These are phyloP conservation scores for Pollachius pollachius DNA, from an alignment of 2,113 vertebrate genomes.

Conservation along the genomic window DNA sequence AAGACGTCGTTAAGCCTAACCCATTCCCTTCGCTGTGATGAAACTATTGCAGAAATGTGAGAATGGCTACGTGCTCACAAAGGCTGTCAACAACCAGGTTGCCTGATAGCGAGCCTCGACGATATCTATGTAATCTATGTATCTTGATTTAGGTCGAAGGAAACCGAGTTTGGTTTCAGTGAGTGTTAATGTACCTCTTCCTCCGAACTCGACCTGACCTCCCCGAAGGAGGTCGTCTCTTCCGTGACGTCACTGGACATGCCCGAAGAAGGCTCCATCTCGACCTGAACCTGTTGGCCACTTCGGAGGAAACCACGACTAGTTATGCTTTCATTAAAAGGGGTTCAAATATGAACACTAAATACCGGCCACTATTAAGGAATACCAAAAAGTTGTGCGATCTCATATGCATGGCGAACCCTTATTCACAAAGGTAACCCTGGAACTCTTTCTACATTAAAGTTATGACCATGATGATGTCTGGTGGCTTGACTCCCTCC, in stretches of 20 bases:
- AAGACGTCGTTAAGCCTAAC: constrained; percentile 10
- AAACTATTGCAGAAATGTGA: background rate
- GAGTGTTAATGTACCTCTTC: constrained; percentile 52
- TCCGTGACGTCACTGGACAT: constrained; percentile 42
- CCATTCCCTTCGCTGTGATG: background rate
- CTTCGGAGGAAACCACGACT: background rate
- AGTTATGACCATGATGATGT: too few relatives aligned
- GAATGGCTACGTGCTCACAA: too few relatives aligned
- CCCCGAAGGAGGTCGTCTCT: constrained; percentile 35
- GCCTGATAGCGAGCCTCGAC: background rate
- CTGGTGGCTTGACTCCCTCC: too few relatives aligned
- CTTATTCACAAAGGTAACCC: too few relatives aligned
- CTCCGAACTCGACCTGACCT: constrained; percentile 48
- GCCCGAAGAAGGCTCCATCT: constrained; percentile 57
- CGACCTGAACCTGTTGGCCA: constrained; percentile 9
- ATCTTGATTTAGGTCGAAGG: too few relatives aligned
- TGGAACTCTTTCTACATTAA: too few relatives aligned
- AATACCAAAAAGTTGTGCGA: too few relatives aligned
- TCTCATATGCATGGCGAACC: too few relatives aligned
- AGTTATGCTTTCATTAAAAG: too few relatives aligned
- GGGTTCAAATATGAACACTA: too few relatives aligned
- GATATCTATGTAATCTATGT: background rate
- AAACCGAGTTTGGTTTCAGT: background rate
- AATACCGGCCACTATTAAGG: too few relatives aligned
- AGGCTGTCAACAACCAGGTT: background rate